Base-by-base conservation (phyloP, 2,888 invertebrate species). In the Choreutis nemorana region DNA sequence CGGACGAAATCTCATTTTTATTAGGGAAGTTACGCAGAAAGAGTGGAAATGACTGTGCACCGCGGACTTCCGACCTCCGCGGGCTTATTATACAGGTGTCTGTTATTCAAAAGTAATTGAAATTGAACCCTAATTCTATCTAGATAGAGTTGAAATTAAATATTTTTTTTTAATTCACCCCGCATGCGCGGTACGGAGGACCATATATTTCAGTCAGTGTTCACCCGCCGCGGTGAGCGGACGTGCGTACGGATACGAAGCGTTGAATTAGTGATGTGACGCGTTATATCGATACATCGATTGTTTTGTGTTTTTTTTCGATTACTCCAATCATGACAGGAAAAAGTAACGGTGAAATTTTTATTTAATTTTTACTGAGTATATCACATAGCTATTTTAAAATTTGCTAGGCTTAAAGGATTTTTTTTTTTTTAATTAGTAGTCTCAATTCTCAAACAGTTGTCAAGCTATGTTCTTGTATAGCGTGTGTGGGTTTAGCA, bases 11-110 rank as follows among this genome's bases (percentile, higher is more conserved):
- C 68, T 62, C 64, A 63, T 68, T 73, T 70, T 68, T 72, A 73
- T 68, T 66, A 63, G 64, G 58, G 67, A 63, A 70, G 63, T 62
- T 60, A 64, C 58, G 70, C 68, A 65, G 65, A 62, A 61, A 57
- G 58, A 67, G 71, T 71, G 67, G 71, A 68, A 75, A 71, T 73
- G 73, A 75, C 75, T 71, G 63, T 77, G 77, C 75, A 75, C 63
- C 66, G 60, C 59, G 57, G 60, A 70, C 71, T 73, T 73, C 72
- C 73, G 65, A 68, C 64, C 67, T 55, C 62, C 46, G 53, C 55
- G 48, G 54, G 56, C 51, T 53, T 62, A n/a, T n/a, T n/a, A 55
- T 60, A 72, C 72, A 73, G 73, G 73, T 72, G 73, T 68, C 71
- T 55, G 57, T 16, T n/a, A 10, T 9, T n/a, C n/a, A n/a, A n/a